Evolutionary conservation across 2,888 invertebrate species (phyloP), one percentile per base, ranked within the genome.

Genomic region (Diplazon laetatorius): DNA sequence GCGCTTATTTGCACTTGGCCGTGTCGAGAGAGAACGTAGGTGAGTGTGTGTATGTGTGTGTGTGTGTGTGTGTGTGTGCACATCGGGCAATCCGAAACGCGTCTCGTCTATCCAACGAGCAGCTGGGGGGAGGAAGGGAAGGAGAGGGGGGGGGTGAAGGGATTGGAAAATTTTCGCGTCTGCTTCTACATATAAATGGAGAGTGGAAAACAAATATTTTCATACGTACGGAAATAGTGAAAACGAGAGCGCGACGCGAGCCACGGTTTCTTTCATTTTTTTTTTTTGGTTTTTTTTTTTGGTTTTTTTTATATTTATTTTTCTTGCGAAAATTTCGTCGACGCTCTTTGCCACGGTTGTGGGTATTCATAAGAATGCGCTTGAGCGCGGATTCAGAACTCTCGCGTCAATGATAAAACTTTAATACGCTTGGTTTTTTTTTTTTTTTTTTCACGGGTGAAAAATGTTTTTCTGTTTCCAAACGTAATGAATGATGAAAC

Each of bases 1-100:
- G 83, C 84, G 87, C 87, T 86, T 86, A 85, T 87, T 86, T 86
- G 87, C 86, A 87, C 84, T 66, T n/a, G 30, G 30, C 75, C 68
- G 55, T 68, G 55, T 65, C 71, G 39, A 60, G 39, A 62, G 8
- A 75, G 60, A n/a, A n/a, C n/a, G n/a, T n/a, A n/a, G n/a, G n/a
- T n/a, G n/a, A n/a, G n/a, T n/a, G n/a, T n/a, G n/a, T n/a, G n/a
- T n/a, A n/a, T n/a, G n/a, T n/a, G n/a, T n/a, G n/a, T n/a, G n/a
- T n/a, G n/a, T n/a, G n/a, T n/a, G n/a, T n/a, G n/a, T n/a, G n/a
- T n/a, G n/a, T 46, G 76, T 68, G 76, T 78, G 75, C 66, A 78
- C 66, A 66, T 48, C 71, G 59, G 55, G 71, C 71, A 78, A 75
- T 72, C 66, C 30, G 30, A 6, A 30, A 30, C 30, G 30, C 30